phyloP scores from a whole-genome alignment of 1,140 invertebrate genomes.

The Hyles vespertilio region DNA sequence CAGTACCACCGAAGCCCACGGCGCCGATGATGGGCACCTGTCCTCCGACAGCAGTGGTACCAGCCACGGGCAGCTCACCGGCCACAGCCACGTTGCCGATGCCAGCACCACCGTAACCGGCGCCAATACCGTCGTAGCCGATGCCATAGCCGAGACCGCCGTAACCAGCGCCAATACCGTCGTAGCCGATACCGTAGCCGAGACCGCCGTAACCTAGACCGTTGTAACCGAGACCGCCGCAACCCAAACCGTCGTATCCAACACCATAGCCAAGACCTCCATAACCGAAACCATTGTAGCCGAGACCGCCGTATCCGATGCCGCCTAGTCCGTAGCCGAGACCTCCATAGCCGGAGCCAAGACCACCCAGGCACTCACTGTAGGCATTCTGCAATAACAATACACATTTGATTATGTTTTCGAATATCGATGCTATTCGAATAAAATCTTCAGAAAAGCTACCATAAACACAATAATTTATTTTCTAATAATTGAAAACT shows the following conservation, averaged over 20 bases:
- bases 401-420: not conserved
- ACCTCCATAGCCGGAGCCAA: no score
- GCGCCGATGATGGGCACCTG: constrained; percentile 26
- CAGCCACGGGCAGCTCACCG: constrained; percentile 20
- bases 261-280: no score
- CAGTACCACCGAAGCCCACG: constrained; percentile 19
- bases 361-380: not conserved
- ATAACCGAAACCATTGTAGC: no score
- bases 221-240: no score
- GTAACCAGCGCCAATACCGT: not conserved
- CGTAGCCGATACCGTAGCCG: not conserved
- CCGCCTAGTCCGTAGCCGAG: no score
- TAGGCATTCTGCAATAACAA: constrained; percentile 5
- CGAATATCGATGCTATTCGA: no score
- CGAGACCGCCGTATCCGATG: no score
- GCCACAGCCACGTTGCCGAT: constrained; percentile 9
- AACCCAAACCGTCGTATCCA: no score
- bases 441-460: no score
- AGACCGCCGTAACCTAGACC: no score
- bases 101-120: not conserved
- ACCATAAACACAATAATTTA: no score
- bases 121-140: not conserved
- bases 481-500: no score
- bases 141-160: constrained; percentile 5
- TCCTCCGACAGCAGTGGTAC: constrained; percentile 19